phyloP scores from a whole-genome alignment of 30 jellyfish, hydroid and myxozoan species.

The Morbakka virulenta region DNA sequence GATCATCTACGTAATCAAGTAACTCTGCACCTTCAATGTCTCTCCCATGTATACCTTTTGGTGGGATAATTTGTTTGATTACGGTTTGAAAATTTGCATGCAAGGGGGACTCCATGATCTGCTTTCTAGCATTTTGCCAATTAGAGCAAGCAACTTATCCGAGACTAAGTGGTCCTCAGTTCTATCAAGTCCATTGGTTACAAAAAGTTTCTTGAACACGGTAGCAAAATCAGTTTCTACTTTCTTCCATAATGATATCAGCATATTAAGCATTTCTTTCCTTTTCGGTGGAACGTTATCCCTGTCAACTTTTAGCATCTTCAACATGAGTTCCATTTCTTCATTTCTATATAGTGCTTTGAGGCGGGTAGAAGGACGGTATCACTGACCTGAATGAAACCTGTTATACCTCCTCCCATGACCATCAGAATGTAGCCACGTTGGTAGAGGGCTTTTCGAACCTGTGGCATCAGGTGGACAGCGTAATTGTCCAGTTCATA shows the following conservation, averaged over 20 bases:
- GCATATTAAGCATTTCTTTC: not conserved
- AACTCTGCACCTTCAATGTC: slow-evolving; percentile 13
- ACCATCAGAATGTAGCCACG: not conserved
- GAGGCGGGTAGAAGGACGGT: not conserved
- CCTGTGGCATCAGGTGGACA: not conserved
- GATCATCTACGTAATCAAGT: too few species aligned
- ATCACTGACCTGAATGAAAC: not conserved
- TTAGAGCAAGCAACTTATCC: not conserved
- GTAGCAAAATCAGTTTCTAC: not conserved
- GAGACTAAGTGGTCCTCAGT: too few species aligned
- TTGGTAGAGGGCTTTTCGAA: not conserved
- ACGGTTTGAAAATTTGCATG: slow-evolving; percentile 5
- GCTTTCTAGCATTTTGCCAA: not conserved
- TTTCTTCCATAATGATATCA: too few species aligned
- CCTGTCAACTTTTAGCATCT: not conserved
- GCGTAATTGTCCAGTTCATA: too few species aligned
- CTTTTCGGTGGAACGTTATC: not conserved
- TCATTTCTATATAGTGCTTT: not conserved
- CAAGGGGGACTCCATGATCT: too few species aligned
- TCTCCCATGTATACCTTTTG: slow-evolving; percentile 6
- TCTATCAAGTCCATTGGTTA: too few species aligned
- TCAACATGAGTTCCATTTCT: too few species aligned
- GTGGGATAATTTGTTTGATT: slow-evolving; percentile 4
- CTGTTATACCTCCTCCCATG: not conserved
- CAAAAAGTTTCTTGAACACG: not conserved